Base-by-base conservation (phyloP, 2,888 invertebrate genomes). In the Watsonalla cultraria region DNA sequence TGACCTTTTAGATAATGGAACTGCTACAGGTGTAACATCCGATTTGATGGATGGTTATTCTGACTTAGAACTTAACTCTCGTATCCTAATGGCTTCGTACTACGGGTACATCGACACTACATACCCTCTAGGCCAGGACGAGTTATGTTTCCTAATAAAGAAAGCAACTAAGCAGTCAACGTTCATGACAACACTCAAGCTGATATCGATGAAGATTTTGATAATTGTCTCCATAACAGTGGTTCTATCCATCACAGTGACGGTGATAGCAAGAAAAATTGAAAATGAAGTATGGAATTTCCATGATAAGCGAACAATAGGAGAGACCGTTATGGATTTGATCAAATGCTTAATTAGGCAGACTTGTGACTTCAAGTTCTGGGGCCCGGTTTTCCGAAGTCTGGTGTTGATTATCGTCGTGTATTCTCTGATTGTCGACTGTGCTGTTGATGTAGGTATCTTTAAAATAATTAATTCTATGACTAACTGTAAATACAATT, bases 71-170 rank as follows among this genome's bases (percentile, higher is more conserved):
- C 66, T 92, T 7, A 92, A 84, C 58, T 88, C 92, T 0, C 77
- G 93, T 53, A 92, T 93, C 47, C 74, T 93, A 5, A 86, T 91
- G 53, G 84, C 86, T 51, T 80, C 85, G 0, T 92, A 91, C 60
- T 81, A 86, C 13, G 86, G 86, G 0, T 84, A 82, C 51, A 89
- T 91, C 13, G 93, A 93, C 54, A 83, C 84, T 2, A 92, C 92
- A 0, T 85, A 91, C 51, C 91, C 92, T 4, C 76, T 92, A 6
- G 77, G 70, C 8, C 90, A 92, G 57, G 92, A 93, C 57, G 90
- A 91, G 64, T 63, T 93, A 8, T 93, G 93, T 66, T 91, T 93
- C 51, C 60, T 93, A 34, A 82, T 92, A 6, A 91, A 91, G 54
- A 92, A 92, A 61, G 83, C 92, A 0, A 72, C 73, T 8, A 76